These are phyloP conservation scores for Dasyprocta punctata DNA, from an alignment of 2,113 vertebrate genomes.

Conservation along the genomic window DNA sequence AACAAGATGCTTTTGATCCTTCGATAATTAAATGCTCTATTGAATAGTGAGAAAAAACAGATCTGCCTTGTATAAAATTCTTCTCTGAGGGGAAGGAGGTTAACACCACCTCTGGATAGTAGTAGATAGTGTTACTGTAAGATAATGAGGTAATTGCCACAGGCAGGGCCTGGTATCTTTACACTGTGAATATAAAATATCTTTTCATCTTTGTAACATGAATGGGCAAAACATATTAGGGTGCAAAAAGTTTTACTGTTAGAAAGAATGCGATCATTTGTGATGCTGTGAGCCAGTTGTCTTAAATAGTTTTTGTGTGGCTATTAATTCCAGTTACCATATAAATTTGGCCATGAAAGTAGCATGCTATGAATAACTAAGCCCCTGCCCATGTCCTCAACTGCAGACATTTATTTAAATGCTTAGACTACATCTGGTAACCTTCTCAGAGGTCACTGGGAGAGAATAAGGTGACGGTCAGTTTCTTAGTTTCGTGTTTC, in stretches of 20 bases:
- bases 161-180: slow-evolving; percentile 23
- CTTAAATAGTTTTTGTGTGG: slow-evolving; percentile 6
- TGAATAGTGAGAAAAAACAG: slow-evolving; percentile 56
- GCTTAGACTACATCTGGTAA: neutral
- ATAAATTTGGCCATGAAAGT: neutral
- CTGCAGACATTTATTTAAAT: neutral
- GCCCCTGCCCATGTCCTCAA: neutral
- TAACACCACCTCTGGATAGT: slow-evolving; percentile 52
- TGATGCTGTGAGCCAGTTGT: neutral
- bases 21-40: slow-evolving; percentile 66
- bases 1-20: slow-evolving; percentile 66
- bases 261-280: slow-evolving; percentile 28
- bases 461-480: neutral
- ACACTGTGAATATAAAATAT: neutral
- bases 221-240: neutral
- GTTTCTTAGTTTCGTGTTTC: neutral
- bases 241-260: slow-evolving; percentile 31
- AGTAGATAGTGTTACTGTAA: slow-evolving; percentile 21
- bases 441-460: neutral
- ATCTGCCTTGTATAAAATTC: slow-evolving; percentile 55
- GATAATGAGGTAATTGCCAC: slow-evolving; percentile 58
- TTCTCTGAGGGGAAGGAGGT: slow-evolving; percentile 45
- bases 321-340: neutral
- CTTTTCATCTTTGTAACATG: neutral
- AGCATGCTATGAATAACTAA: neutral